Evolutionary conservation across 1,140 invertebrate genomes (phyloP), one percentile per base, ranked within the genome.

Genomic region (Samia ricini): DNA sequence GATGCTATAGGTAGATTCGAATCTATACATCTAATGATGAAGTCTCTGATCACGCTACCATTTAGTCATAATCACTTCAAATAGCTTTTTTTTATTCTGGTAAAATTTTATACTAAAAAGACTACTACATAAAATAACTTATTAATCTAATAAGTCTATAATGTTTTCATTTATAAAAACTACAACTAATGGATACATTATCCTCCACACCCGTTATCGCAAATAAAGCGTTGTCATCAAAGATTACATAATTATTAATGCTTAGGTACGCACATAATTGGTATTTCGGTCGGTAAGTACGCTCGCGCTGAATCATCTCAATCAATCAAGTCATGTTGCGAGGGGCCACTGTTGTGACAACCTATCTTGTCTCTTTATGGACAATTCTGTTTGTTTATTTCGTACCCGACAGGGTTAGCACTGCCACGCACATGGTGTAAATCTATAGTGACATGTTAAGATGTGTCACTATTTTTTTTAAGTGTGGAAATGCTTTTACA

Each of bases 221-320:
- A 59, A 49, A 59, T 59, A 59, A 6, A 48, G 56, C 36, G 24
- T 23, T 60, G 56, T 67, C 61, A 63, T 63, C 58, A 48, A 56
- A 61, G 29, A 63, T 68, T 63, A 70, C 59, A 66, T 61, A 60
- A 70, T 64, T 62, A 67, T 63, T 61, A 67, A 61, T 64, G 55
- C 51, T 62, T 68, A 68, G 61, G 52, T 61, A 68, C 58, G 58
- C 63, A 64, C 62, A 66, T 71, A 71, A 74, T 71, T 74, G 68
- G 64, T 68, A 71, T 74, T 74, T 66, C 66, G 68, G 52, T 66
- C 54, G 60, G 65, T 60, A 62, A 62, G 59, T 64, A 63, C 56
- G 58, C 68, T 71, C 57, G 22, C 62, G 72, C 72, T 69, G 72
- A 75, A 67, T 75, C 72, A 75, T 69, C 67, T 72, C 72, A 66